A percentile compares a stretch with the other conserved stretches of the same genome.
phyloP scores from a whole-genome alignment of 2,888 invertebrate genomes.

The Dermolepida albohirtum region DNA sequence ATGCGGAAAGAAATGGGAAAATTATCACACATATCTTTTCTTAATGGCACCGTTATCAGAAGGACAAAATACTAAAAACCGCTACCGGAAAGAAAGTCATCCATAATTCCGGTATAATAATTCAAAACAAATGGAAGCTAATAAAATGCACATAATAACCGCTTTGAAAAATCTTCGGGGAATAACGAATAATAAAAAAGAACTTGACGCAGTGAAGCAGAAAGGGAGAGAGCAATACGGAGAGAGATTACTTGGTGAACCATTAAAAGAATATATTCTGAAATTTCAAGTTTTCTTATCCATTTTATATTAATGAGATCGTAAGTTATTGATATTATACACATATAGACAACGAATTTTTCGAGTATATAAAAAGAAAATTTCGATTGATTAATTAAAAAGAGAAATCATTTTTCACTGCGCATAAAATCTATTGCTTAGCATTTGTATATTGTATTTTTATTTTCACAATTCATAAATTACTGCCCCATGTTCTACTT shows the following conservation, averaged over 20 bases:
- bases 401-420: too few relatives aligned
- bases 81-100: slow-evolving; percentile 40
- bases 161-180: slow-evolving; percentile 34
- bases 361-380: too few relatives aligned
- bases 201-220: neutral
- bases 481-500: too few relatives aligned
- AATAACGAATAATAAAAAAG: slow-evolving; percentile 2
- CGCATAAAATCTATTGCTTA: too few relatives aligned
- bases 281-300: too few relatives aligned
- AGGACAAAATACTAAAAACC: slow-evolving; percentile 35
- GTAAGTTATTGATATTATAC: too few relatives aligned
- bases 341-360: too few relatives aligned
- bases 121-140: slow-evolving; percentile 46
- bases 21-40: slow-evolving; percentile 43
- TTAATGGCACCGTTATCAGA: slow-evolving; percentile 39
- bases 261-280: too few relatives aligned
- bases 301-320: too few relatives aligned
- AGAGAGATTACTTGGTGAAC: neutral
- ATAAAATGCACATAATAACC: slow-evolving; percentile 45
- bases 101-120: slow-evolving; percentile 45
- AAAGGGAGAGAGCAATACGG: slow-evolving; percentile 15
- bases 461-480: too few relatives aligned
- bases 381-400: too few relatives aligned
- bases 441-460: too few relatives aligned
- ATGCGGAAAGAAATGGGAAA: slow-evolving; percentile 43